A percentile compares a stretch with the other conserved stretches of the same genome.
phyloP scores from a whole-genome alignment of 1,140 invertebrate genomes.

The Littorina saxatilis region DNA sequence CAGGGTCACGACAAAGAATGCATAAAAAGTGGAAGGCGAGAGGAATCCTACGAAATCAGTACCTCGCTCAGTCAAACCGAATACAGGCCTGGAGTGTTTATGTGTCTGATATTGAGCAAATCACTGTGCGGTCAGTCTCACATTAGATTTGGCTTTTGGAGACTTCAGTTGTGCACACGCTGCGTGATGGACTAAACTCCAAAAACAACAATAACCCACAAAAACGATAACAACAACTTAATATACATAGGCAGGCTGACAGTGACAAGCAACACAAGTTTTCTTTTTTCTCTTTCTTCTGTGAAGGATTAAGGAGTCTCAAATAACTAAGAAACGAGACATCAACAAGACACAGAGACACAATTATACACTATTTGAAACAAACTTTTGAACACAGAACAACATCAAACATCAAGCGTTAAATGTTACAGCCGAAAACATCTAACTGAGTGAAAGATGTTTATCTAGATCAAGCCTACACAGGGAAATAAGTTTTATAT shows the following conservation, averaged over 20 bases:
- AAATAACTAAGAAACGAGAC: neutral
- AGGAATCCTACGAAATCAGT: too few species aligned
- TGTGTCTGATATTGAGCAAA: too few species aligned
- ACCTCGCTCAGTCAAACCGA: too few species aligned
- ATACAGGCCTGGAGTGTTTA: too few species aligned
- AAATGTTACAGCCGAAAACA: neutral
- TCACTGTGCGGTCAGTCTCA: too few species aligned
- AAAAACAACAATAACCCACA: neutral
- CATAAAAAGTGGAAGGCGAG: neutral
- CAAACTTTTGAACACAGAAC: neutral
- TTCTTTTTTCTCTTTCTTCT: neutral
- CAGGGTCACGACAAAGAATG: neutral
- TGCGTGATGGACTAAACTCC: neutral
- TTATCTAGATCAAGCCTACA: neutral
- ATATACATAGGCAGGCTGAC: neutral
- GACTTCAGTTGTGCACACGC: neutral
- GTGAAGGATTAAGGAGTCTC: neutral
- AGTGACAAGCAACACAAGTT: neutral
- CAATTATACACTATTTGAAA: neutral
- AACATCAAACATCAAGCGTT: neutral
- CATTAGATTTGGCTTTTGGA: too few species aligned
- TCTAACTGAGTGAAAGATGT: neutral
- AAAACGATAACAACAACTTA: neutral
- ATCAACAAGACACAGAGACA: neutral
- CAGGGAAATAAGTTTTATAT: too few species aligned